phyloP scores from a whole-genome alignment of 2,113 vertebrate genomes.

The Chunga burmeisteri region DNA sequence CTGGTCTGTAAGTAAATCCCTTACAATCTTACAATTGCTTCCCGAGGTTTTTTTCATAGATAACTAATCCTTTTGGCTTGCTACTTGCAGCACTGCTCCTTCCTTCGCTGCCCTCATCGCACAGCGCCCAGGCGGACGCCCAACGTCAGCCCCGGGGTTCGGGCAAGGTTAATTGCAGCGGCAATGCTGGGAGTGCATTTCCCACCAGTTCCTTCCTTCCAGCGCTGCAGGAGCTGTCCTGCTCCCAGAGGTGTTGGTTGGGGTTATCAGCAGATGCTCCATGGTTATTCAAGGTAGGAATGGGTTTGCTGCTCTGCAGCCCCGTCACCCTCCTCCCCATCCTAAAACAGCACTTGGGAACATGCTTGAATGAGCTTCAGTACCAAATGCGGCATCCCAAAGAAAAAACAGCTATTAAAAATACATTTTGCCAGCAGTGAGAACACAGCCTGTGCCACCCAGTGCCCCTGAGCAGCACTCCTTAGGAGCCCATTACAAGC shows the following conservation, averaged over 20 bases:
- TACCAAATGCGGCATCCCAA: neutral
- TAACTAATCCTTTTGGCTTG: neutral
- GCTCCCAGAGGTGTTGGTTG: neutral
- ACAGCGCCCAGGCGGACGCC: neutral
- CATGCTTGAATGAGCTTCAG: neutral
- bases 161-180: neutral
- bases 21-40: neutral
- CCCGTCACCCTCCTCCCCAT: fast-evolving
- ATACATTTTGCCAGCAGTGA: neutral
- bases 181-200: neutral
- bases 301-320: neutral
- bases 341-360: neutral
- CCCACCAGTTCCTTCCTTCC: neutral
- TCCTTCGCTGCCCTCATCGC: neutral
- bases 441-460: neutral
- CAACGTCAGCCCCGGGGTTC: neutral
- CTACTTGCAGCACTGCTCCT: neutral
- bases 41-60: neutral
- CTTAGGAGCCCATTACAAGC: neutral
- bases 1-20: neutral
- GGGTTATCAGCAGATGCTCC: neutral
- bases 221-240: neutral
- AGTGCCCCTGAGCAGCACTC: neutral
- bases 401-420: neutral
- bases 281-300: neutral